Base-by-base conservation (phyloP, 2,797 vertebrate genomes). In the Pipistrellus pygmaeus region DNA sequence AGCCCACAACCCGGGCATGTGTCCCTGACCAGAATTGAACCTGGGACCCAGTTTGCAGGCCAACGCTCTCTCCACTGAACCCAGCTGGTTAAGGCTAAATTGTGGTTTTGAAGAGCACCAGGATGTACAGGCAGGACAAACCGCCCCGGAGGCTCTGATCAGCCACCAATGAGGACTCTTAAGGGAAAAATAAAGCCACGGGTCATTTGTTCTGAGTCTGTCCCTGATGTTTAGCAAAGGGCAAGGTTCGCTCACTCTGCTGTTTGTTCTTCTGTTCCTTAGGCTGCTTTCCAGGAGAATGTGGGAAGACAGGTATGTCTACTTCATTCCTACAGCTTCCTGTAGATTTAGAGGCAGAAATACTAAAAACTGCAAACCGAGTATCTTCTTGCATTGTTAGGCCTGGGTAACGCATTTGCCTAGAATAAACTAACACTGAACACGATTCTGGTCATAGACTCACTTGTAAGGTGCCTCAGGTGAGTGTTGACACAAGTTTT, bases 261-360 rank as follows among this genome's bases (percentile, higher is more conserved):
- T 98, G 97, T 98, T 96, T 98, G 93, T 98, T 99, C 98, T 98
- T 97, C 88, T 98, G 93, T 98, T 98, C 97, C 96, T 66, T 95
- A 99, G 99, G 99, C 99, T 96, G 99, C 99, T 97, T 99, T 99
- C 98, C 99, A 99, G 98, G 99, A 99, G 98, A 99, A 99, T 98
- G 99, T 99, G 94, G 99, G 99, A 97, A 98, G 99, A 99, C 99
- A 99, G 99, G 99, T 99, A 99, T 15, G 96, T 97, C 97, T 80
- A 94, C 98, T 98, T 98, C 96, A 78, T 97, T 97, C 96, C 96
- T 90, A 76, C 95, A 81, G 90, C 97, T 96, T 96, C 95, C 97
- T 97, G 48, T 75, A 89, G 95, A 88, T 88, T 75, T 82, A 82
- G 75, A 92, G 87, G 78, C 75, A 44, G 90, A 73, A 78, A 32